Base-by-base conservation (phyloP, 2,113 vertebrate species). In the Spheniscus mendiculus region DNA sequence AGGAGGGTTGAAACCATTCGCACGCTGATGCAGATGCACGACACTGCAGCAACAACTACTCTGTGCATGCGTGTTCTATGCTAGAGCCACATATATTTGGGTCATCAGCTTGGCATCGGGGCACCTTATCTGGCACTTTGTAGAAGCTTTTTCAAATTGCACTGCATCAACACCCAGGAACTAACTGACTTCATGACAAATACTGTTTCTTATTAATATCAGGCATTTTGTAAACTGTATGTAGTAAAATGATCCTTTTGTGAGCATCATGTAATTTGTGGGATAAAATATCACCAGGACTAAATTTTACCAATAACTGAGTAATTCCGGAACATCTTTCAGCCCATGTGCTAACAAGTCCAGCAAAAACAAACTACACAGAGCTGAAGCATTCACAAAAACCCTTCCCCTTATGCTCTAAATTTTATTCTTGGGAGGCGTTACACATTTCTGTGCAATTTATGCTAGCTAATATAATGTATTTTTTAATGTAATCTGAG, bases 71-170 rank as follows among this genome's bases (percentile, higher is more conserved):
- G 25, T 7, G n/a, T 45, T 8, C 56, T 59, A 0, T 7, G 15
- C 40, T 38, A 8, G 3, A 83, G 62, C 21, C 69, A 65, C 34
- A 3, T 11, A 2, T 10, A 45, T 63, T 27, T 58, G 27, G 65
- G 44, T 30, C 56, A 62, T 25, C 69, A 59, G 9, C 32, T 50
- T 44, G 69, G 52, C 81, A 92, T 82, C 83, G 91, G 18, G 79
- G 59, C 32, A 91, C 77, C 78, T 63, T 76, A 66, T 1, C 34
- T 80, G 80, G 53, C 90, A 81, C 59, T 79, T 70, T 87, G 80
- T 78, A 90, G 69, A 87, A 55, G 58, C 34, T 78, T 96, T 79
- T 89, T 89, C 95, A 95, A 95, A 94, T 96, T 70, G 86, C 11
- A 42, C 53, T 93, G 78, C 76, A 82, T 77, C 38, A 34, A 91